phyloP scores from a whole-genome alignment of 2,888 invertebrate species.

The Orthosia incerta region DNA sequence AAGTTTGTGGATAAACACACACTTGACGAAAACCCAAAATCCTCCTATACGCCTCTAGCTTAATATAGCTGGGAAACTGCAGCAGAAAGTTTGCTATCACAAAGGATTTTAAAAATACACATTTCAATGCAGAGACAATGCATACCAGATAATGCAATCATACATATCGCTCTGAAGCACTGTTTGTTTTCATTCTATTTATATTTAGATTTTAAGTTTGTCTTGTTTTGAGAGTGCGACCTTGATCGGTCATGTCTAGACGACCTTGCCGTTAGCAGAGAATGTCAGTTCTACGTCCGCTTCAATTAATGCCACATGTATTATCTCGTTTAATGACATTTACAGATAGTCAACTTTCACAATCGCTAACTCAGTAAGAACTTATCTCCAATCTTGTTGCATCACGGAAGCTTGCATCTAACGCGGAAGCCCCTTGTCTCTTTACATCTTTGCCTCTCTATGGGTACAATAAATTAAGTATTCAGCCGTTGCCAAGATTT shows the following conservation, averaged over 20 bases:
- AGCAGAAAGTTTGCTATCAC: slow-evolving; percentile 44
- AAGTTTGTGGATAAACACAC: not conserved
- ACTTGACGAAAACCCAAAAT: not conserved
- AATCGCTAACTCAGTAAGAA: slow-evolving; percentile 56
- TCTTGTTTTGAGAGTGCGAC: slow-evolving; percentile 73
- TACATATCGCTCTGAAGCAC: slow-evolving; percentile 49
- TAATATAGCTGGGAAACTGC: slow-evolving; percentile 22
- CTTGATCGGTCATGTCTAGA: slow-evolving; percentile 79
- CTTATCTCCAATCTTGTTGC: slow-evolving; percentile 67
- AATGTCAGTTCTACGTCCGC: slow-evolving; percentile 79
- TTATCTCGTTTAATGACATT: slow-evolving; percentile 74
- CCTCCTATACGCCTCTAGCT: not conserved
- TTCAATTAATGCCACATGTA: slow-evolving; percentile 72
- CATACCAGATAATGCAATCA: slow-evolving; percentile 44
- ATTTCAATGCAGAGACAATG: slow-evolving; percentile 30
- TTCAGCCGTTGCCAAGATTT: slow-evolving; percentile 59
- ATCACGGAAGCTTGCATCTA: slow-evolving; percentile 75
- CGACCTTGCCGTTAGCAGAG: slow-evolving; percentile 79
- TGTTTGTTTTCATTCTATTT: slow-evolving; percentile 59
- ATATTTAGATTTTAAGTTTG: slow-evolving; percentile 61
- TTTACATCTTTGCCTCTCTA: slow-evolving; percentile 43
- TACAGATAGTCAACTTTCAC: slow-evolving; percentile 75
- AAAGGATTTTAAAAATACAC: slow-evolving; percentile 40
- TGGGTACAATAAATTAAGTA: slow-evolving; percentile 53
- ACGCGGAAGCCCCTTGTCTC: slow-evolving; percentile 73